Conservation (phyloP, 2,888 invertebrate genomes). For the Chydorus sphaericus region DNA sequence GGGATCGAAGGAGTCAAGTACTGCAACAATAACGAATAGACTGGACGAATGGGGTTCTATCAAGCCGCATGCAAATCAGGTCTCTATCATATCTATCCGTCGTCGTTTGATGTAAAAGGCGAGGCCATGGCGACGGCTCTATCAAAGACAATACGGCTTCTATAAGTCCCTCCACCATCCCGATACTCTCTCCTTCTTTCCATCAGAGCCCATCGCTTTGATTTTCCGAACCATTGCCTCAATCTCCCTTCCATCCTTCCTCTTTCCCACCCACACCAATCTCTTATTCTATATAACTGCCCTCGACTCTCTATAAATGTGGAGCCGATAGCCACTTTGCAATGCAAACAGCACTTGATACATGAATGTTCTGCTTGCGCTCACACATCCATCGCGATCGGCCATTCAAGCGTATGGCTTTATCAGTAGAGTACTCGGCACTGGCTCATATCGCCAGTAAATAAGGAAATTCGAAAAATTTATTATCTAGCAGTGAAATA, state of each 20-base stretch:
- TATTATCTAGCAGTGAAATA: too few species aligned
- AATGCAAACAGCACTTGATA: not conserved
- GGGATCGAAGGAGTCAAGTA: too few species aligned
- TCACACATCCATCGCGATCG: too few species aligned
- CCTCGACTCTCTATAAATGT: not conserved
- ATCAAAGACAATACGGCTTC: not conserved
- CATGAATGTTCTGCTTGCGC: too few species aligned
- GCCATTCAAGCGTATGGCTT: too few species aligned
- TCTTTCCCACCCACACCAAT: not conserved
- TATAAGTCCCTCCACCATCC: not conserved
- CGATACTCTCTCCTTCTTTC: constrained; percentile 8
- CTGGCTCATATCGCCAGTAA: too few species aligned
- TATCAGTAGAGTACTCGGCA: too few species aligned
- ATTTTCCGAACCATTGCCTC: constrained; percentile 7
- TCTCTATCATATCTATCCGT: not conserved
- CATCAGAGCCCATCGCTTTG: constrained; percentile 4
- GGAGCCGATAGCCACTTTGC: constrained; percentile 3
- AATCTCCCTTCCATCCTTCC: too few species aligned
- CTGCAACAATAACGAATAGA: too few species aligned
- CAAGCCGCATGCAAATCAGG: constrained; percentile 1
- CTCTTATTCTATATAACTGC: too few species aligned
- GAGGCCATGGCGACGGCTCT: not conserved
- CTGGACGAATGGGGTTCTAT: too few species aligned
- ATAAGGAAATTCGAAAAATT: too few species aligned
- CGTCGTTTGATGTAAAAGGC: constrained; percentile 2